phyloP scores from a whole-genome alignment of 2,797 vertebrate genomes.

The Falco biarmicus region DNA sequence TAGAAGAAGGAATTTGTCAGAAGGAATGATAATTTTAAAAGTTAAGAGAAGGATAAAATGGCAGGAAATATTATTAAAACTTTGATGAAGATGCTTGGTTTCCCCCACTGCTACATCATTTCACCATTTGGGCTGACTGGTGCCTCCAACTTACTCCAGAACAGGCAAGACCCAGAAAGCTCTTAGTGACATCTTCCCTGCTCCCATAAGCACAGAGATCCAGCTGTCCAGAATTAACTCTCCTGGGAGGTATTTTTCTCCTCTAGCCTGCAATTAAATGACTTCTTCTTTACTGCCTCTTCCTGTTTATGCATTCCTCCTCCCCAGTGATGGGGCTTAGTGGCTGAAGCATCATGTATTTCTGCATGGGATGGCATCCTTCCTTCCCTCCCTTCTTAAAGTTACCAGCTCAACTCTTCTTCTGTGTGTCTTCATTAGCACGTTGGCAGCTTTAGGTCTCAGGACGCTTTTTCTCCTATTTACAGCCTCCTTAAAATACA shows the following conservation, averaged over 20 bases:
- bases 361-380: background rate
- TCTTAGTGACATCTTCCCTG: background rate
- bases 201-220: background rate
- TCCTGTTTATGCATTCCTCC: constrained; percentile 42
- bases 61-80: background rate
- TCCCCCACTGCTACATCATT: background rate
- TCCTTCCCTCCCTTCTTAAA: background rate
- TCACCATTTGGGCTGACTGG: background rate
- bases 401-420: background rate
- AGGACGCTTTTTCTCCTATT: background rate
- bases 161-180: background rate
- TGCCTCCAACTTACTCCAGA: background rate
- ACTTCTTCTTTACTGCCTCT: constrained; percentile 18
- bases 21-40: background rate
- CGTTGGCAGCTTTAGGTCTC: background rate
- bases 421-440: background rate
- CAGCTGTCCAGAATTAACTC: background rate
- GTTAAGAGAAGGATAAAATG: background rate
- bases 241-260: background rate
- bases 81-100: background rate
- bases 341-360: background rate
- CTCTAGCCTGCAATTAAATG: constrained; percentile 31
- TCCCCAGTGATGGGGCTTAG: background rate
- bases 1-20: background rate
- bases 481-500: background rate